phyloP scores from a whole-genome alignment of 1,140 invertebrate species.

The Glomeris maerens region DNA sequence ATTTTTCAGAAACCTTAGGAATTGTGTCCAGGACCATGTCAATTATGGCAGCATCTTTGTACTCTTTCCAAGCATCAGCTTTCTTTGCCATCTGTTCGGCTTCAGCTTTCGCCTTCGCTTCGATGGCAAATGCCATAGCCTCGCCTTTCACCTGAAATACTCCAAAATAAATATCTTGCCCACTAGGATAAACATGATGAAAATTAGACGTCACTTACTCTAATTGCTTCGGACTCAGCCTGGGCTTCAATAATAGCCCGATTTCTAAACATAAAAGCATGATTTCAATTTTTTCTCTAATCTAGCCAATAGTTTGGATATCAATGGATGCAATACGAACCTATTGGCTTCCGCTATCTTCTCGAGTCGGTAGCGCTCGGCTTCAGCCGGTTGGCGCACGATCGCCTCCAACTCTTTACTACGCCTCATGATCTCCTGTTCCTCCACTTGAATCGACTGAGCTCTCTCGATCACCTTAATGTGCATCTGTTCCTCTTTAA shows the following conservation, averaged over 20 bases:
- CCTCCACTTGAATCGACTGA: constrained; percentile 83
- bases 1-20: constrained; percentile 56
- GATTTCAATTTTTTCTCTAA: background rate
- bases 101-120: constrained; percentile 85
- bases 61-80: constrained; percentile 90
- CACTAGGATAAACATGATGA: constrained; percentile 2
- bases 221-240: constrained; percentile 80
- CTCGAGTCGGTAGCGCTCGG: constrained; percentile 60
- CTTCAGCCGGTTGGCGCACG: constrained; percentile 77
- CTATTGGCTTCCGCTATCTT: constrained; percentile 32
- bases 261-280: constrained; percentile 34
- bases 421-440: constrained; percentile 56
- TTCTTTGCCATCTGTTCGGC: constrained; percentile 94
- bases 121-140: constrained; percentile 85
- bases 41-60: constrained; percentile 89
- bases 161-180: constrained; percentile 3
- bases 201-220: constrained; percentile 30
- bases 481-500: constrained; percentile 95
- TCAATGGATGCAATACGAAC: background rate
- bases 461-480: constrained; percentile 82
- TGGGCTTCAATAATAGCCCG: constrained; percentile 78
- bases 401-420: constrained; percentile 82
- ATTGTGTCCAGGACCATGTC: constrained; percentile 94
- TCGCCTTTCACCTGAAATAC: constrained; percentile 45
- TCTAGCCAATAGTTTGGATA: background rate